phyloP scores from a whole-genome alignment of 2,888 invertebrate species.

The Hypsopygia costalis region DNA sequence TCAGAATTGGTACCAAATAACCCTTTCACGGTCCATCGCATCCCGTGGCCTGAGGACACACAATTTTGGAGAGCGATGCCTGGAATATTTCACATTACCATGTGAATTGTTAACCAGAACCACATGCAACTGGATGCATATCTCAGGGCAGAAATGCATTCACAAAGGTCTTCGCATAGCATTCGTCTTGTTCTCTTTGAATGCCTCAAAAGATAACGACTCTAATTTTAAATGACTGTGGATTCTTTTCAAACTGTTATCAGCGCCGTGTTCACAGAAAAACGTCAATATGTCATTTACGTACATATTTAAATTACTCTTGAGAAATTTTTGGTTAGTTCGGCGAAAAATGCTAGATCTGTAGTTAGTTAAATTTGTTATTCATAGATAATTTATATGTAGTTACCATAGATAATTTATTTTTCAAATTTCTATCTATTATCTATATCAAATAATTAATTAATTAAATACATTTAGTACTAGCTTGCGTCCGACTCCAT shows the following conservation, averaged over 20 bases:
- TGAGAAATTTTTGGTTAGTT: too few relatives aligned
- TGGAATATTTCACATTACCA: constrained; percentile 47
- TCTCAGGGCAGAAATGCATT: constrained; percentile 29
- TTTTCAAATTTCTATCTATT: too few relatives aligned
- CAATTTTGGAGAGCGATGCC: constrained; percentile 23
- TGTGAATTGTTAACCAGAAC: constrained; percentile 42
- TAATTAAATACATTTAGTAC: too few relatives aligned
- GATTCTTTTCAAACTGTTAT: constrained; percentile 21
- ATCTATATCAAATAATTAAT: too few relatives aligned
- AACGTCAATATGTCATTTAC: too few relatives aligned
- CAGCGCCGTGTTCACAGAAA: constrained; percentile 9
- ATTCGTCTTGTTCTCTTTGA: constrained; percentile 14
- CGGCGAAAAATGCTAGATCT: too few relatives aligned
- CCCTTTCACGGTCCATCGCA: not conserved
- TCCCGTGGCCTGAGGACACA: constrained; percentile 9
- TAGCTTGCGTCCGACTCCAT: too few relatives aligned
- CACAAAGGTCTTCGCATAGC: constrained; percentile 26
- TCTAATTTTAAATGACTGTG: constrained; percentile 18
- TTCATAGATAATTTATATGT: too few relatives aligned
- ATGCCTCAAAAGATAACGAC: constrained; percentile 18
- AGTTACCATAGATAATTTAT: too few relatives aligned
- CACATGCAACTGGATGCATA: constrained; percentile 45
- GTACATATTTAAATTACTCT: too few relatives aligned
- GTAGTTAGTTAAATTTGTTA: too few relatives aligned
- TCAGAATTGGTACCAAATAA: not conserved